phyloP scores from a whole-genome alignment of 2,113 vertebrate genomes.

The Ariopsis seemanni region DNA sequence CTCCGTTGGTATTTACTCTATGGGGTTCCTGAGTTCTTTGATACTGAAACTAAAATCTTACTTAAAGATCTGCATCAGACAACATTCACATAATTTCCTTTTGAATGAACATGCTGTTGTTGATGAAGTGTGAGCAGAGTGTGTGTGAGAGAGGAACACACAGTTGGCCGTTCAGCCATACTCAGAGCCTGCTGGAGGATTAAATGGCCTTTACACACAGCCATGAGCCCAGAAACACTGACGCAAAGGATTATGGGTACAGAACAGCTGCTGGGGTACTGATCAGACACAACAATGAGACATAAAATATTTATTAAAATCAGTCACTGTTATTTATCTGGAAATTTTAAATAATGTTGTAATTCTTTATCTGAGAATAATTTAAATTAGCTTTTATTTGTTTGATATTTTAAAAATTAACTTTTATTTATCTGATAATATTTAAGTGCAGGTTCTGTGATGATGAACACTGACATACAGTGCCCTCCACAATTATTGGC shows the following conservation, averaged over 20 bases:
- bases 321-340: neutral
- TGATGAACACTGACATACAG: neutral
- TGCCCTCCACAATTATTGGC: no score
- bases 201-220: neutral
- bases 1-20: neutral
- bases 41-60: neutral
- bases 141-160: neutral
- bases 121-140: neutral
- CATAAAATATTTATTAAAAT: neutral
- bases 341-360: neutral
- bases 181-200: slow-evolving; percentile 4
- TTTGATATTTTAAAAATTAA: neutral
- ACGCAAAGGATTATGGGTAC: slow-evolving; percentile 4
- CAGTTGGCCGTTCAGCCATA: neutral
- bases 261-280: neutral
- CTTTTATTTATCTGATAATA: neutral
- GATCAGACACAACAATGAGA: neutral
- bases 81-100: neutral
- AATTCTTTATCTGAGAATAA: neutral
- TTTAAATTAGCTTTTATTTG: neutral
- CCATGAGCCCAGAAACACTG: neutral
- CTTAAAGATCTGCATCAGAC: neutral
- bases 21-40: no score
- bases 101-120: neutral
- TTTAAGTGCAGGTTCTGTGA: neutral